Evolutionary conservation across 1,140 invertebrate species (phyloP).

Genomic region (Coelopa frigida): DNA sequence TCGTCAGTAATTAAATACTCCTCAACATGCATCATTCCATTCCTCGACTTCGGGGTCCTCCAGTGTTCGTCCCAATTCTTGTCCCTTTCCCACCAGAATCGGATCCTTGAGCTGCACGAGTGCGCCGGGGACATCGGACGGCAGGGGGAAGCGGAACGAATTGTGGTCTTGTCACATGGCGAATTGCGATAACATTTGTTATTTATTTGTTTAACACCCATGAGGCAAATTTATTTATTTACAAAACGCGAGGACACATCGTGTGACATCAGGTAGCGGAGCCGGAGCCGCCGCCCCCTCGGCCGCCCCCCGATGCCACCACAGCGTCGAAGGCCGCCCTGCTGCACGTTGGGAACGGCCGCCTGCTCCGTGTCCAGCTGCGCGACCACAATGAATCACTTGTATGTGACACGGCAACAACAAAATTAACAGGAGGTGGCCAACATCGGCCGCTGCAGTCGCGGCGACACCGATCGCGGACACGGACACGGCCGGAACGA

Average conservation of each 20-base stretch:
- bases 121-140: not conserved
- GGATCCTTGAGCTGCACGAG: too few relatives aligned
- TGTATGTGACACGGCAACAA: not conserved
- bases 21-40: too few relatives aligned
- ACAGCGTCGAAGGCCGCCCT: too few relatives aligned
- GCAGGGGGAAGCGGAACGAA: not conserved
- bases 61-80: too few relatives aligned
- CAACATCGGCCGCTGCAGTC: too few relatives aligned
- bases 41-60: too few relatives aligned
- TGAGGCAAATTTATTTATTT: conserved; percentile 10
- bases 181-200: conserved; percentile 7
- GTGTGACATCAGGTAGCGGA: not conserved
- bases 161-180: conserved; percentile 2
- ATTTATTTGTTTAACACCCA: conserved; percentile 9
- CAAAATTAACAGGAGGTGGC: not conserved
- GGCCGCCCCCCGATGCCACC: too few relatives aligned
- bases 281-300: too few relatives aligned
- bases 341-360: not conserved
- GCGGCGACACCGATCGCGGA: too few relatives aligned
- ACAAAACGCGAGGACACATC: conserved; percentile 5
- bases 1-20: too few relatives aligned
- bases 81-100: too few relatives aligned
- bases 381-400: conserved; percentile 2
- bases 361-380: not conserved
- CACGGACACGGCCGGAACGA: too few relatives aligned